Evolutionary conservation across 2,113 vertebrate genomes (phyloP), one percentile per base, ranked within the genome.

Genomic region (Leucopsar rothschildi): DNA sequence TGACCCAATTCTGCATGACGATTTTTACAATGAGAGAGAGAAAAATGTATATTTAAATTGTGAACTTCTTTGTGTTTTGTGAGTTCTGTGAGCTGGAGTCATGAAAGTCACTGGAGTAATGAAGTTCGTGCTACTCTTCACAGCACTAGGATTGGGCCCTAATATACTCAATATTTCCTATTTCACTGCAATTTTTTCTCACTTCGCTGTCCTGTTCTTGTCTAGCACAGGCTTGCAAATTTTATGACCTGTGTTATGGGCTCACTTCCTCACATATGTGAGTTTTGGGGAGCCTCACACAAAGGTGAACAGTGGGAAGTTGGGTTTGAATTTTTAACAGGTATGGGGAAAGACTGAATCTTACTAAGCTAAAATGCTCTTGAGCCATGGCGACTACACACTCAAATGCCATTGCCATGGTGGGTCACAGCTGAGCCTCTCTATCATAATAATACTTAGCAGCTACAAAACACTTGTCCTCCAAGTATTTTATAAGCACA

Each of bases 51-150:
- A 29, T 89, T 93, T 92, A 50, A 88, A 86, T 72, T 49, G 17
- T 68, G 44, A 91, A 14, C 27, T 31, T 73, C 69, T 84, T 56
- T 42, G 11, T 42, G 14, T 56, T 92, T 50, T 47, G 21, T 70
- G 71, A 69, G 23, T 82, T 93, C 50, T 71, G n/a, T 78, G 52
- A 90, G 35, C 39, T 59, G 15, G 19, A 75, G 45, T 77, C 23
- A 35, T 60, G 47, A 39, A 83, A 92, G 65, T 53, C 70, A 22
- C 23, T 6, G n/a, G 28, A 57, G 33, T 68, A 55, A 66, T 35
- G 8, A 70, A 91, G 22, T 27, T 78, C 5, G 7, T 0, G 0
- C 56, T 79, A 2, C 12, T 77, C 31, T 88, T 40, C 0, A 2
- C 1, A 3, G 78, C 60, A 53, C 20, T 47, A 44, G 64, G 39